Base-by-base conservation (phyloP, 2,113 vertebrate genomes). In the Acanthochromis polyacanthus region DNA sequence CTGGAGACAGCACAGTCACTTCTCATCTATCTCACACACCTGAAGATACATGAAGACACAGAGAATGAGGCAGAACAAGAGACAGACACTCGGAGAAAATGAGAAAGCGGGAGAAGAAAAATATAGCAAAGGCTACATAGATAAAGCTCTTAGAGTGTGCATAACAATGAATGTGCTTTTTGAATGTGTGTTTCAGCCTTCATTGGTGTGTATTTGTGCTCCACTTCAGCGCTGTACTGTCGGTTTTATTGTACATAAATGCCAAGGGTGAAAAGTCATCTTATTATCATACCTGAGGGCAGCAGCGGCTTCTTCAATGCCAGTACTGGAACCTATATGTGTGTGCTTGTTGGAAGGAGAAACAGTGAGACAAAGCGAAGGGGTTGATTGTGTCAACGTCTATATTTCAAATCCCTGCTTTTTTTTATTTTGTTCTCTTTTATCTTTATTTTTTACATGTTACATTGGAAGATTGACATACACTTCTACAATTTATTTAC, bases 1-100 rank as follows among this genome's bases (percentile, higher is more conserved):
- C 80, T 76, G 68, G 56, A 88, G 90, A 91, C 81, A 81, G 72
- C 70, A 23, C 55, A 87, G 90, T 91, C 90, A 88, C 86, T 86
- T 89, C 62, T 90, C 84, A 93, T 93, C 82, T 80, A 43, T 79
- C 71, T 84, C 85, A 88, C 61, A 77, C 65, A 85, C 75, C 76
- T 82, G 62, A 63, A 82, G 77, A 78, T 43, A 81, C 51, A 57
- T 5, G 30, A 38, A 56, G 50, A 43, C 57, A 25, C 72, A 65
- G 43, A 68, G 30, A 28, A 32, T 38, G 50, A 28, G 46, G 2
- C 4, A 30, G 30, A 30, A 30, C 4, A n/a, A 46, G 57, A 20
- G 23, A 17, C 20, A 43, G 9, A 74, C 28, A 28, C 36, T 17
- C 19, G 57, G 17, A 38, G 57, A 73, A 75, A 69, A 69, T 59